phyloP scores from a whole-genome alignment of 2,888 invertebrate genomes.

The Ligdia adustata region DNA sequence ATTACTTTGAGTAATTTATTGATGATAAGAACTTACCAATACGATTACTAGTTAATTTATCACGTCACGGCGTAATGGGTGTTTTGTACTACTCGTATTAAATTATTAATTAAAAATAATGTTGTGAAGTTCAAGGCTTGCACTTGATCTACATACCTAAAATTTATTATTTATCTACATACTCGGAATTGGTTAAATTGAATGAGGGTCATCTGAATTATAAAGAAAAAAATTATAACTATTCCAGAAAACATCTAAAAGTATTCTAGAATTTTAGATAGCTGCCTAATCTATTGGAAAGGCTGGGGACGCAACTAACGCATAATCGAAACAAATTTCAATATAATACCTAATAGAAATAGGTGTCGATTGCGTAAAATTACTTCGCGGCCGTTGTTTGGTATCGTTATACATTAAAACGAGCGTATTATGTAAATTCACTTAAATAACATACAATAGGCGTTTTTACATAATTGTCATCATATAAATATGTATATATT shows the following conservation, averaged over 20 bases:
- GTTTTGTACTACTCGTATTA: too few relatives aligned
- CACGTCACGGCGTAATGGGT: too few relatives aligned
- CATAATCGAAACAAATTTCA: constrained; percentile 14
- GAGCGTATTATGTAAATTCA: constrained; percentile 39
- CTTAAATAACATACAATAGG: constrained; percentile 25
- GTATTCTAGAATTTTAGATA: not conserved
- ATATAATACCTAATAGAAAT: constrained; percentile 17
- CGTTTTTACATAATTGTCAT: too few relatives aligned
- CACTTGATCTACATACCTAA: constrained; percentile 25
- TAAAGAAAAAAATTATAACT: too few relatives aligned
- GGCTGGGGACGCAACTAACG: constrained; percentile 8
- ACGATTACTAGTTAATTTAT: not conserved
- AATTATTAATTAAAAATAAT: not conserved
- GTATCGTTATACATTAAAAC: constrained; percentile 31
- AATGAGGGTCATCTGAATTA: constrained; percentile 1
- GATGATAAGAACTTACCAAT: not conserved
- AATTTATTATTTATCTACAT: not conserved
- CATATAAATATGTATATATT: too few relatives aligned
- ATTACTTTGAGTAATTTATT: constrained; percentile 1
- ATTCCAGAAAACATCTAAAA: too few relatives aligned
- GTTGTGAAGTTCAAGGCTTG: constrained; percentile 26
- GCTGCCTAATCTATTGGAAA: constrained; percentile 13
- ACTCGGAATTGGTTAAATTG: constrained; percentile 4
- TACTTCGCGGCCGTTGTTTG: constrained; percentile 27
- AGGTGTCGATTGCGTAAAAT: constrained; percentile 27